Percentiles rank a stretch among this genome's conserved stretches.
phyloP scores from a whole-genome alignment of 2,888 invertebrate genomes.

The Alitta virens region DNA sequence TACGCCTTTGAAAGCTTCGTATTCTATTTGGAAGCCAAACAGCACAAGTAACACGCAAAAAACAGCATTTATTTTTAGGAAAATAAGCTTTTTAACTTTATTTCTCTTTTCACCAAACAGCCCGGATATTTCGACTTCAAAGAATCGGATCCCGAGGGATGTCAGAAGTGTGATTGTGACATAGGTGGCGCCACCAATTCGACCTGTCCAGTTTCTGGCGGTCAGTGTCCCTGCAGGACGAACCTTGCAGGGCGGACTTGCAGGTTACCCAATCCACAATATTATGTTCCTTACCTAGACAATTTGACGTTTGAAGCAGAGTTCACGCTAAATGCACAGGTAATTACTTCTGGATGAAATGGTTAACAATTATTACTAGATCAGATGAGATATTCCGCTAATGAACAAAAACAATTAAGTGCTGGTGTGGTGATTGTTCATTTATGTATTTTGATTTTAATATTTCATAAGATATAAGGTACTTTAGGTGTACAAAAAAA shows the following conservation, averaged over 20 bases:
- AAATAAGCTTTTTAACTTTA: too few relatives aligned
- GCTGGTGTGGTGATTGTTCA: too few relatives aligned
- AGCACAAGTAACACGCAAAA: too few relatives aligned
- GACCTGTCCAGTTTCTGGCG: slow-evolving; percentile 27
- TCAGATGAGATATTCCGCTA: too few relatives aligned
- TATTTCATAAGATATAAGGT: too few relatives aligned
- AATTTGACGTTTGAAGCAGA: slow-evolving; percentile 34
- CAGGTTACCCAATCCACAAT: slow-evolving; percentile 20
- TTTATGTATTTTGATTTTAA: too few relatives aligned
- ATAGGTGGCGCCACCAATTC: slow-evolving; percentile 28
- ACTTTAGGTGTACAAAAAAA: not conserved
- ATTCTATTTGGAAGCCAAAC: too few relatives aligned
- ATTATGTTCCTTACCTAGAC: slow-evolving; percentile 35
- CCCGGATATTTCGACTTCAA: slow-evolving; percentile 27
- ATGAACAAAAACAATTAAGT: too few relatives aligned
- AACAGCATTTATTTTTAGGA: too few relatives aligned
- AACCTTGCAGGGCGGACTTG: slow-evolving; percentile 32
- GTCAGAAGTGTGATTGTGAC: slow-evolving; percentile 35
- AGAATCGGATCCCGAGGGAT: slow-evolving; percentile 31
- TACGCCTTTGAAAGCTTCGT: too few relatives aligned
- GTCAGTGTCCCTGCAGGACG: slow-evolving; percentile 32
- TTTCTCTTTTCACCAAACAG: slow-evolving; percentile 15
- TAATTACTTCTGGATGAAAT: too few relatives aligned
- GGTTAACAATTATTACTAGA: too few relatives aligned
- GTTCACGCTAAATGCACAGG: slow-evolving; percentile 20